Evolutionary conservation across 1,140 invertebrate genomes (phyloP), one percentile per base, ranked within the genome.

Genomic region (Euura saliciscinereae): DNA sequence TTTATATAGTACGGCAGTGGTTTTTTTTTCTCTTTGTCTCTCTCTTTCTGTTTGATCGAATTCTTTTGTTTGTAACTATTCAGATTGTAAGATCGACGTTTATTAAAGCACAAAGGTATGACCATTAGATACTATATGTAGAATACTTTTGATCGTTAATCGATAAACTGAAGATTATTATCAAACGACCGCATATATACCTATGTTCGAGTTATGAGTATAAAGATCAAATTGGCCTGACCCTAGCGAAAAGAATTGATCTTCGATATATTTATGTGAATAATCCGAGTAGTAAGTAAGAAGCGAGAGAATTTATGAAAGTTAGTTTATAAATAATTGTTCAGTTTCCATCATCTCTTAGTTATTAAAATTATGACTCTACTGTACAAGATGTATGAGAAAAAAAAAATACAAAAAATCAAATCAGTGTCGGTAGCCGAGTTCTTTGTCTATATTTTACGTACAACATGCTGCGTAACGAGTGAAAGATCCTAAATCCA

Each of bases 61-160:
- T 28, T 28, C 28, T 28, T 28, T 28, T 28, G 28, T 28, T 28
- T 28, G 28, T 59, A n/a, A 59, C 51, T 59, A 59, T 59, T 59
- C 13, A 59, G 51, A 59, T 59, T 4, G 13, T 59, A 59, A 59
- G 51, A 59, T 59, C 51, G 8, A 59, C 51, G n/a, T n/a, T n/a
- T n/a, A 59, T 59, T 59, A 59, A 59, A 59, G 51, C 51, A n/a
- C 51, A 59, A 11, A 59, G 51, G 51, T 59, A 59, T 6, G 51
- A 11, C 13, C 13, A 59, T 4, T 59, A 59, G 51, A 59, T n/a
- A 59, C 51, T 59, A 59, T n/a, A n/a, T n/a, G n/a, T n/a, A 59
- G 51, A 59, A n/a, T 59, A 59, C 6, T 59, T 59, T 28, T 59
- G 13, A 59, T 8, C 51, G 10, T 59, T 59, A 59, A 59, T 11